Conservation (phyloP, 2,113 vertebrate genomes). For the Ginglymostoma cirratum region DNA sequence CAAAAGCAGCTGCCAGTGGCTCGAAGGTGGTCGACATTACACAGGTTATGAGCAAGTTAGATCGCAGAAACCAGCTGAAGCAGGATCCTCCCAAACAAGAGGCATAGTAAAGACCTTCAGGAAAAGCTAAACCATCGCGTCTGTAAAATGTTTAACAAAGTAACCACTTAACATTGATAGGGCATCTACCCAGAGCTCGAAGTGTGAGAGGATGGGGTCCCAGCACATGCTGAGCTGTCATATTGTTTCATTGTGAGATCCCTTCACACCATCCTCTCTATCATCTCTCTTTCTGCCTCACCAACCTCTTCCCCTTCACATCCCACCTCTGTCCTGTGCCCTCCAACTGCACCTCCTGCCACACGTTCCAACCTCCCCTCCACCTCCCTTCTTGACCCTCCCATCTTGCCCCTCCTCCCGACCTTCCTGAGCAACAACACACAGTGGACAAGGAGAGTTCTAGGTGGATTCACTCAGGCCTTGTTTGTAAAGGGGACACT, state of each 20-base stretch:
- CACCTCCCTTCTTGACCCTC: too few species aligned
- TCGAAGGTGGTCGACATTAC: constrained; percentile 82
- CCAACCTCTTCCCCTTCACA: not conserved
- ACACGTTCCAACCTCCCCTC: too few species aligned
- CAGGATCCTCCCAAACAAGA: constrained; percentile 50
- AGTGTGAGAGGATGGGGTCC: not conserved
- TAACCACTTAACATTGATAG: not conserved
- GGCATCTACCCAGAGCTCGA: not conserved
- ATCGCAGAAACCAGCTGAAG: constrained; percentile 71
- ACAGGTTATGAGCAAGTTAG: constrained; percentile 98
- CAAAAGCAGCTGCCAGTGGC: constrained; percentile 65
- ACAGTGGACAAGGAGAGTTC: not conserved
- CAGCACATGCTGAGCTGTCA: not conserved
- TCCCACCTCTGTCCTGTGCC: not conserved
- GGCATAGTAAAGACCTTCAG: not conserved
- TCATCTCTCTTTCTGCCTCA: not conserved
- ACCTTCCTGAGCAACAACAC: constrained; percentile 7
- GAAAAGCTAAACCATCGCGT: not conserved
- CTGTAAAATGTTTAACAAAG: not conserved
- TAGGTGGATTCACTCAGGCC: not conserved
- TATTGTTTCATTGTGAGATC: not conserved
- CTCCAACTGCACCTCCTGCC: not conserved
- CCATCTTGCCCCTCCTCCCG: constrained; percentile 46
- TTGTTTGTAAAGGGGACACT: not conserved
- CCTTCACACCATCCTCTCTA: not conserved